Base-by-base conservation (phyloP, 2,888 invertebrate genomes). In the Drosophila gaucha region DNA sequence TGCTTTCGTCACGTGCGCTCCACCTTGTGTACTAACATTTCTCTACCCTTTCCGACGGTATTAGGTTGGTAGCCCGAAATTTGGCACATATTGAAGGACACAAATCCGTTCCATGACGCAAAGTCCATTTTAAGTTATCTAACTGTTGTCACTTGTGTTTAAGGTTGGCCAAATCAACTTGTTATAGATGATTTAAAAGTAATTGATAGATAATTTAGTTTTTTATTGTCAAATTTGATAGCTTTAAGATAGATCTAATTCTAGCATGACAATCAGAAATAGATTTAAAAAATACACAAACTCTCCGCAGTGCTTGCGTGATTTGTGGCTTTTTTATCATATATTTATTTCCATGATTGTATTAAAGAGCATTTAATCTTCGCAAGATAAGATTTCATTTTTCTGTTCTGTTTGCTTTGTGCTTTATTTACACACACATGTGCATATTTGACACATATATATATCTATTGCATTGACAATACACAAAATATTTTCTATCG, bases 401-500 rank as follows among this genome's bases (percentile, higher is more conserved):
- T 47, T 35, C 59, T n/a, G 10, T 30, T 18, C 43, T 57, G 57
- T 66, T 74, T 70, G 52, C 44, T 74, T 69, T 60, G 49, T 47
- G 43, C 46, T 59, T 59, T 51, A 70, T 50, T 74, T 54, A 62
- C 67, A 14, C 6, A 14, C 2, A 8, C 16, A 16, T 18, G 3
- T 30, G 8, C 33, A 9, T 63, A 49, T 28, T 41, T 43, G 44
- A 30, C 58, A 35, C 67, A 59, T 57, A 59, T 31, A 59, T 57
- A 59, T 31, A 60, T 56, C 55, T 41, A 59, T 60, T 22, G 44
- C 63, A 52, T 59, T 52, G 24, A 38, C 59, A 55, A 65, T 62
- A 50, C 62, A 54, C 62, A 86, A n/a, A 71, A 67, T 71, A 78
- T 80, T 70, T 73, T 59, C 58, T 36, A 86, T 86, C 85, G 85